A percentile compares a stretch with the other conserved stretches of the same genome.
Evolutionary conservation across 2,113 vertebrate species (phyloP).

Genomic region (Panurus biarmicus): DNA sequence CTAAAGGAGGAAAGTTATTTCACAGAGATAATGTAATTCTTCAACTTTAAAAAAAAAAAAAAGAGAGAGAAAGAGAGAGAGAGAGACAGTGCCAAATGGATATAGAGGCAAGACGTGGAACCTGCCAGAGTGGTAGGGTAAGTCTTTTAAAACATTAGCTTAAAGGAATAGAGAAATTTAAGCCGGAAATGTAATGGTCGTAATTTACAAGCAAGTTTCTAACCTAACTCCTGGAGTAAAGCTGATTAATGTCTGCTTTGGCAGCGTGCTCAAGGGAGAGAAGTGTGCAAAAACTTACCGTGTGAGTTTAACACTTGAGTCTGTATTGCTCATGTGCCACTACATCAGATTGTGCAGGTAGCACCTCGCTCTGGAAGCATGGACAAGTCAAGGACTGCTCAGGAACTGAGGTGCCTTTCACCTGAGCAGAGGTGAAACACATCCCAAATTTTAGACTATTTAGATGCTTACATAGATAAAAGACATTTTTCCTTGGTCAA

Average conservation of each 20-base stretch:
- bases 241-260: constrained; percentile 22
- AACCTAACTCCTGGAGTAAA: background rate
- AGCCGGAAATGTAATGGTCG: background rate
- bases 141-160: constrained; percentile 48
- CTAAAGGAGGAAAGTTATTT: constrained; percentile 73
- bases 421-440: background rate
- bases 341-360: background rate
- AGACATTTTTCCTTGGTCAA: background rate
- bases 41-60: background rate
- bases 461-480: background rate
- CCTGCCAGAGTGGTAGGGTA: background rate
- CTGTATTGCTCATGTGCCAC: background rate
- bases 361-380: background rate
- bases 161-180: background rate
- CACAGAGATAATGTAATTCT: constrained; percentile 51
- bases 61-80: background rate
- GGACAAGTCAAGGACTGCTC: background rate
- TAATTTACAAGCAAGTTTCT: constrained; percentile 5
- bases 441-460: accelerated
- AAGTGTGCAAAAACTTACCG: background rate
- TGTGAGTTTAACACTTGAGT: background rate
- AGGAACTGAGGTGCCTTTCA: background rate
- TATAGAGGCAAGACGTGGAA: background rate
- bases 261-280: background rate
- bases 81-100: background rate